These are phyloP conservation scores for Eretmochelys imbricata DNA, from an alignment of 2,113 vertebrate species.

Conservation along the genomic window DNA sequence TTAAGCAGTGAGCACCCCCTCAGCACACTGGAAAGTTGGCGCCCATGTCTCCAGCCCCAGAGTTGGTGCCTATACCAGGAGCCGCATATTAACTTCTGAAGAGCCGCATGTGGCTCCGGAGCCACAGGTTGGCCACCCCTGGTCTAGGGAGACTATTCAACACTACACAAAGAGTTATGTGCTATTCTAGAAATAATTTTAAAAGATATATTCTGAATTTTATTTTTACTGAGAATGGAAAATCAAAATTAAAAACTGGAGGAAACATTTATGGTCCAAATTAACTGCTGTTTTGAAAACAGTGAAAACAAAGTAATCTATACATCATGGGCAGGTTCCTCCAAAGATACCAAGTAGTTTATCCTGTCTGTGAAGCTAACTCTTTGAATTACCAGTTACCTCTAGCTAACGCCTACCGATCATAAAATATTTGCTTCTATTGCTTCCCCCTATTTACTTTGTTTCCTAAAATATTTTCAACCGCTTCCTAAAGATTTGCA, in stretches of 20 bases:
- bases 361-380: rapidly evolving
- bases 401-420: neutral
- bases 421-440: neutral
- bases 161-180: rapidly evolving
- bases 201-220: too few species aligned
- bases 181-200: too few species aligned
- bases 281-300: neutral
- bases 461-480: neutral
- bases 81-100: too few species aligned
- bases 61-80: too few species aligned
- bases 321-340: neutral
- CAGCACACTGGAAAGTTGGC: too few species aligned
- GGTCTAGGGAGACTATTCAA: rapidly evolving
- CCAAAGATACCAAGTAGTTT: neutral
- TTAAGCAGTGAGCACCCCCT: too few species aligned
- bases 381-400: neutral
- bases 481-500: rapidly evolving
- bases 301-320: rapidly evolving
- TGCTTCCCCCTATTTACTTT: neutral
- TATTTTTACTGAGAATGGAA: neutral
- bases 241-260: neutral
- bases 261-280: neutral
- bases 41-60: too few species aligned
- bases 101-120: too few species aligned
- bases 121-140: too few species aligned